phyloP scores from a whole-genome alignment of 2,113 vertebrate genomes.

The Nannospalax galili region DNA sequence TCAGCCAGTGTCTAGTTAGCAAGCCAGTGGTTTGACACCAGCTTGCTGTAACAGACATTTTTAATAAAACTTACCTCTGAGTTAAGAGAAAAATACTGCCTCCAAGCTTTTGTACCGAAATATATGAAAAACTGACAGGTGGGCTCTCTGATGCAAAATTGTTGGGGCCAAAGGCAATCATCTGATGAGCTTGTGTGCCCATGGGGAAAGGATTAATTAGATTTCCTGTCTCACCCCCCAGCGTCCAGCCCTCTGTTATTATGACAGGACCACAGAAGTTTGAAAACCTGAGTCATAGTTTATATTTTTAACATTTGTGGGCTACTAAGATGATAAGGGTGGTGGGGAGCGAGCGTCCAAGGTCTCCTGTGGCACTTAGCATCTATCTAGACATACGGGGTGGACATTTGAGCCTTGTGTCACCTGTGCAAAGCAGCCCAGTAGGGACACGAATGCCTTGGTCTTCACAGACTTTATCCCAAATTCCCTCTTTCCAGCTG shows the following conservation, averaged over 20 bases:
- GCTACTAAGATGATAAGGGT: not conserved
- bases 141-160: slow-evolving; percentile 81
- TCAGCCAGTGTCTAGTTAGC: not conserved
- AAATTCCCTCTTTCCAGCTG: not conserved
- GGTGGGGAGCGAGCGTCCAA: no score
- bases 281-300: slow-evolving; percentile 47
- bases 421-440: not conserved
- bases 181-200: slow-evolving; percentile 82
- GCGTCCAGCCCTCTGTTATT: slow-evolving; percentile 72
- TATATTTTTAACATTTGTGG: slow-evolving; percentile 42
- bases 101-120: slow-evolving; percentile 79
- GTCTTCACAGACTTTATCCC: accelerated
- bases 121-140: slow-evolving; percentile 83
- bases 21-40: slow-evolving; percentile 7
- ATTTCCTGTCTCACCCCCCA: slow-evolving; percentile 76
- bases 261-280: slow-evolving; percentile 79
- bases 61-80: slow-evolving; percentile 64
- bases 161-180: slow-evolving; percentile 79
- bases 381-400: not conserved
- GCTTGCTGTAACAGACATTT: slow-evolving; percentile 27
- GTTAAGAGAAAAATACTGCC: slow-evolving; percentile 79
- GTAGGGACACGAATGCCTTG: accelerated
- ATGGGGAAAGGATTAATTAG: slow-evolving; percentile 83
- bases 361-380: not conserved
- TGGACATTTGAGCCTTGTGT: not conserved